Evolutionary conservation across 2,113 vertebrate genomes (phyloP), one percentile per base, ranked within the genome.

Genomic region (Coptodon bakossiorum): DNA sequence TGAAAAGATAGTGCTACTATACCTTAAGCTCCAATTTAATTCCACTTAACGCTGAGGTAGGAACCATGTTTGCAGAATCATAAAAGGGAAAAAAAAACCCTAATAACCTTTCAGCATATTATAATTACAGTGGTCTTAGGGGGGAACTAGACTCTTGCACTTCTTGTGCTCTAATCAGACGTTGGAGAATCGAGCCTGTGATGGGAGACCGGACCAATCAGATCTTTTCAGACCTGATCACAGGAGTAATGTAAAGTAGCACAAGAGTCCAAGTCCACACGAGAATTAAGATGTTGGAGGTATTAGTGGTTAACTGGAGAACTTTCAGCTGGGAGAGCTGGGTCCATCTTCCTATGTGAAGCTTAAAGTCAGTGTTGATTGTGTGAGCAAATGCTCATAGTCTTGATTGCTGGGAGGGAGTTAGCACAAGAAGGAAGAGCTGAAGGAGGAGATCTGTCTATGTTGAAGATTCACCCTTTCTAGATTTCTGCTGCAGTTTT

Each of bases 1-100:
- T 86, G 22, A 82, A 91, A 56, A 85, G 52, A 86, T n/a, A 82
- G 17, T 86, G 79, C 90, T 80, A 88, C 57, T 84, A 84, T 61
- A 68, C 79, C 80, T 71, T 87, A 40, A 61, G 59, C 71, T 85
- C 71, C 27, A 80, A 78, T 88, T 88, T 16, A 66, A 80, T 86
- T 87, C 71, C 17, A 61, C 54, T 85, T 54, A 19, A 50, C 4
- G 6, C 73, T 78, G 73, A 43, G 36, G 66, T 43, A 73, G 36
- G 38, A 78, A 52, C 24, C 16, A 31, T 78, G 73, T 78, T 78
- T 78, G 45, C 31, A n/a, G 73, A 50, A 13, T 52, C 45, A 50
- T 31, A 31, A 31, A 13, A 29, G 40, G 73, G 16, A 6, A 1
- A 13, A 31, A 50, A 8, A 43, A 78, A 22, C 5, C 4, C 45